Percentiles rank a stretch among this genome's conserved stretches.
phyloP scores from a whole-genome alignment of 2,888 invertebrate genomes.

The Artemia sp. region DNA sequence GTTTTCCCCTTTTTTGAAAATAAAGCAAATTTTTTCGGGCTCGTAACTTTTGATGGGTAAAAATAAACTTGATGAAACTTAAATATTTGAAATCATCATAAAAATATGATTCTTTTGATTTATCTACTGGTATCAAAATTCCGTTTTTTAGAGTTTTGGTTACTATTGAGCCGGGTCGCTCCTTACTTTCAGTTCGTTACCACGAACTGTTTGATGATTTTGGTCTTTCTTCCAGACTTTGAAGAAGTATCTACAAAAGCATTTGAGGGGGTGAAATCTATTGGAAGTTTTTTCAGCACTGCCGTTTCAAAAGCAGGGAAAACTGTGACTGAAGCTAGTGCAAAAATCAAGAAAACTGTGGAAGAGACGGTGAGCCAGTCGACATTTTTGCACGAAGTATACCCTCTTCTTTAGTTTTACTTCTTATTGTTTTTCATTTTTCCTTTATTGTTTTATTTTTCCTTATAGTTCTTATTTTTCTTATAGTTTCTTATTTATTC shows the following conservation, averaged over 20 bases:
- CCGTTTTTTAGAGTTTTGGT: no score
- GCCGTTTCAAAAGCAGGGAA: constrained; percentile 91
- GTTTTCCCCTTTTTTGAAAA: no score
- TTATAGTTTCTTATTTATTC: neutral
- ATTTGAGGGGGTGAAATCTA: constrained; percentile 69
- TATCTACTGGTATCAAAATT: no score
- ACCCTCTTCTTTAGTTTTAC: constrained; percentile 16
- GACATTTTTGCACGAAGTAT: neutral
- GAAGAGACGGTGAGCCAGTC: constrained; percentile 67
- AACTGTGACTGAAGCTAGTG: constrained; percentile 71
- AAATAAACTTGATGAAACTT: no score
- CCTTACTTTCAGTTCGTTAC: no score
- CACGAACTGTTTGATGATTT: neutral
- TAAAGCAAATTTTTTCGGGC: no score
- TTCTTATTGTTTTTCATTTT: constrained; percentile 1
- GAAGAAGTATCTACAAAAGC: constrained; percentile 66
- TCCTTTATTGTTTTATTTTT: constrained; percentile 11
- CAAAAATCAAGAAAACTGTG: constrained; percentile 85
- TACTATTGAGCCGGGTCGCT: no score
- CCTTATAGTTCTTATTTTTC: neutral
- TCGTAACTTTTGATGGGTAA: no score
- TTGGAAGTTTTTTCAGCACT: constrained; percentile 80
- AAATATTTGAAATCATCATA: no score
- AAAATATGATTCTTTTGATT: no score
- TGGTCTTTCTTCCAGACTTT: constrained; percentile 24